Base-by-base conservation (phyloP, 2,797 vertebrate genomes). In the Syngnathus rostellatus region DNA sequence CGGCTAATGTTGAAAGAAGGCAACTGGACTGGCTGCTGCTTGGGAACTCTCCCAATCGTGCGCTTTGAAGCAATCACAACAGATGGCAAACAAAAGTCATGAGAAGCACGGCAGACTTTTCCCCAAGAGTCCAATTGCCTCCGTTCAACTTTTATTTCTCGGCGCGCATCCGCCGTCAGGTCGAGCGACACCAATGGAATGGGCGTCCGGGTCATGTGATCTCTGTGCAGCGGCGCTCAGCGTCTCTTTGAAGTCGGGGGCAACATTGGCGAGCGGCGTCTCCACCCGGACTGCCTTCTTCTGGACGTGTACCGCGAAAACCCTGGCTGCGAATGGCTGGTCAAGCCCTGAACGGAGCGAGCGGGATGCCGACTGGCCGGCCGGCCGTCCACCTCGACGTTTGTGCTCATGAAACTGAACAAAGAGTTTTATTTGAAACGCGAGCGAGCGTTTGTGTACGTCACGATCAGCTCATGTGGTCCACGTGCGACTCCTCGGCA, bases 401-500 rank as follows among this genome's bases (percentile, higher is more conserved):
- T 60, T 60, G 37, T 40, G 58, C 58, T 60, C 58, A 60, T 60
- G 38, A 60, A 60, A 60, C 58, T 60, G 58, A 60, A 60, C 58
- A 39, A 11, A 39, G 17, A 10, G 19, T 60, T 60, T 60, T 60
- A 60, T 60, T 60, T 60, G 17, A n/a, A n/a, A n/a, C 31, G 38
- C 17, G n/a, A 39, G 38, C 11, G 17, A 59, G 38, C 38, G 1
- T 53, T 21, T 21, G 50, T 9, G 9, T 21, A 21, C 50, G 82
- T 23, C 23, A 23, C 23, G 23, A 78, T 38, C 83, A 83, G 72
- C 69, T 59, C 57, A 85, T 84, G 69, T 37, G 90, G 72, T 98
- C 95, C 81, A 97, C 83, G 54, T 99, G 95, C 66, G 98, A 95
- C 83, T 98, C 95, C 77, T 99, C 97, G 0, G 95, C 97, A 0